phyloP scores from a whole-genome alignment of 23 tunicate species.

The Trididemnum nubilum region DNA sequence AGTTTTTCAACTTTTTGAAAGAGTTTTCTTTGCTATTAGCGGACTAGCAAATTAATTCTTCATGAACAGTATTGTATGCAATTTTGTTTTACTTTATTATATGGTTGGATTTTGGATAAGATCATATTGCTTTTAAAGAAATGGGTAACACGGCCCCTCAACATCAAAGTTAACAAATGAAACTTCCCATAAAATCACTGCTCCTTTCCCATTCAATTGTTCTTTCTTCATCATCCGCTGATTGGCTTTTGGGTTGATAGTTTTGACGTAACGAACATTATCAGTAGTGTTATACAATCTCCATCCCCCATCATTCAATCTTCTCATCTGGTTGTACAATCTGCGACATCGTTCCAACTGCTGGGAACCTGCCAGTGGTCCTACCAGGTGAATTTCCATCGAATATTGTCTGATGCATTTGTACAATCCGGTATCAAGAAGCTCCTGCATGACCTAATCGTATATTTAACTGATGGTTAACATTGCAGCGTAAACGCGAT shows the following conservation, averaged over 20 bases:
- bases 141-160: conserved; percentile 15
- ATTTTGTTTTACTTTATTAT: no score
- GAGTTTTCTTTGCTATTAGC: no score
- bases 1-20: no score
- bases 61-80: no score
- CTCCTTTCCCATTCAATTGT: not conserved
- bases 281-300: conserved; percentile 46
- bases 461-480: no score
- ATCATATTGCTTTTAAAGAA: no score
- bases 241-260: no score
- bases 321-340: conserved; percentile 43
- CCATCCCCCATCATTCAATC: conserved; percentile 22
- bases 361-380: conserved; percentile 22
- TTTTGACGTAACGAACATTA: conserved; percentile 34
- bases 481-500: no score
- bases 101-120: no score
- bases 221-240: not conserved
- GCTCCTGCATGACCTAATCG: conserved; percentile 50
- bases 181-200: conserved; percentile 42
- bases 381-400: conserved; percentile 38
- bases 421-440: conserved; percentile 47
- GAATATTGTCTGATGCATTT: no score
- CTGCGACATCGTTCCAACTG: conserved; percentile 23
- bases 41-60: no score
- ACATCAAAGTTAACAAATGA: conserved; percentile 50